Evolutionary conservation across 2,113 vertebrate species (phyloP), one percentile per base, ranked within the genome.

Genomic region (Ceyx melanurus): DNA sequence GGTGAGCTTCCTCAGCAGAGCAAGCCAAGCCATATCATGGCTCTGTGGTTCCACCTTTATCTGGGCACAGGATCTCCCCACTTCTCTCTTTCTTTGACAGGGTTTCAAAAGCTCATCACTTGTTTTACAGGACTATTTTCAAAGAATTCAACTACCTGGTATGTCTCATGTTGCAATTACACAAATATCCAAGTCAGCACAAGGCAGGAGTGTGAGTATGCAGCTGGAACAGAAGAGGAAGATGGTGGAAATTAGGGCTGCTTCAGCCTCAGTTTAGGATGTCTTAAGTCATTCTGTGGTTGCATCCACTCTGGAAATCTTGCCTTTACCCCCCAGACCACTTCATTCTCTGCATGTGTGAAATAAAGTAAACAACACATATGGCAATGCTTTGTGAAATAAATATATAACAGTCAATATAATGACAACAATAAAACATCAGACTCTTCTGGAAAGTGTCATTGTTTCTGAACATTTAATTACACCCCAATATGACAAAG

Each of bases 11-110:
- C 22, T 16, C 15, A n/a, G 16, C 1, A 1, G 15, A 50, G 21
- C 3, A 3, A 26, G 33, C 56, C 43, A 13, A 61, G 12, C 43
- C 20, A 21, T n/a, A 7, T 33, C 31, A 28, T 0, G 2, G 0
- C 19, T 33, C 5, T 29, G 40, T 29, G 37, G n/a, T 71, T 40
- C 33, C 6, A 31, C 17, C 31, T 46, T 81, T 70, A 40, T 29
- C 40, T 3, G 5, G 26, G n/a, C 35, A 18, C 35, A 18, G 5
- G 0, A 1, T 83, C 29, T 86, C 37, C 13, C 31, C 6, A 14
- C 6, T 82, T 26, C 13, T 61, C 4, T 72, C 40, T 78, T 51
- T 9, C n/a, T 7, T 2, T 56, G 17, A 11, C 26, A 57, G 61
- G 21, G 43, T 10, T 35, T 72, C 58, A 48, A 22, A 79, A 87